phyloP scores from a whole-genome alignment of 2,113 vertebrate species.

The Reinhardtius hippoglossoides region DNA sequence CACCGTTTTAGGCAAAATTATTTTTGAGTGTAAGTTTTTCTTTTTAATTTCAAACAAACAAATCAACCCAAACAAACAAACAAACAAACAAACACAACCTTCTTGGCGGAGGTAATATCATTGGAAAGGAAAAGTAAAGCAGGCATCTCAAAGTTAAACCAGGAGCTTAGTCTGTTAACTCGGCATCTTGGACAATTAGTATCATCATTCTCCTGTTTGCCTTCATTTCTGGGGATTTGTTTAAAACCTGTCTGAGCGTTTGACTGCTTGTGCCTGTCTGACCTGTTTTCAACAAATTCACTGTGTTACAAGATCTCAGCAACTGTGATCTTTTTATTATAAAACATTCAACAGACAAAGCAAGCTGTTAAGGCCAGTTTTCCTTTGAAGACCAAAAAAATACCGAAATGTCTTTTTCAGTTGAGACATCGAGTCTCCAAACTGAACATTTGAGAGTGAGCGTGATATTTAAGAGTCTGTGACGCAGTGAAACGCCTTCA shows the following conservation, averaged over 20 bases:
- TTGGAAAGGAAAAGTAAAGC: no score
- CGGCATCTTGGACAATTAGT: no score
- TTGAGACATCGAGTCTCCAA: conserved; percentile 8
- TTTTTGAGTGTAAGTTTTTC: no score
- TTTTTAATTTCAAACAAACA: no score
- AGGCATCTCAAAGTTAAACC: no score
- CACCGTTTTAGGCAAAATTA: no score
- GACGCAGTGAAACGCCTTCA: conserved; percentile 29
- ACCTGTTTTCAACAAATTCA: not conserved
- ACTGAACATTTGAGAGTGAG: conserved; percentile 5
- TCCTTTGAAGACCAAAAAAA: not conserved
- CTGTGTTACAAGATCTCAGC: conserved; percentile 1
- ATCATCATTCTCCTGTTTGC: not conserved
- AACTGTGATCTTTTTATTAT: not conserved
- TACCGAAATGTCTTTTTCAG: not conserved
- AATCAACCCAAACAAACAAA: no score
- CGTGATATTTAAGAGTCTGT: conserved; percentile 12
- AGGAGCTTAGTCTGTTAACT: no score
- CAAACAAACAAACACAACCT: no score
- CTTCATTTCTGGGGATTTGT: not conserved
- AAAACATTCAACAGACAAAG: no score
- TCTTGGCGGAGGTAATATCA: no score
- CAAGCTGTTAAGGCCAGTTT: not conserved
- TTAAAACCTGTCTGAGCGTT: not conserved
- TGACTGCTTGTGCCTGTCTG: not conserved